A percentile compares a stretch with the other conserved stretches of the same genome.
phyloP scores from a whole-genome alignment of 2,113 vertebrate genomes.

The Tricholaema leucomelas region DNA sequence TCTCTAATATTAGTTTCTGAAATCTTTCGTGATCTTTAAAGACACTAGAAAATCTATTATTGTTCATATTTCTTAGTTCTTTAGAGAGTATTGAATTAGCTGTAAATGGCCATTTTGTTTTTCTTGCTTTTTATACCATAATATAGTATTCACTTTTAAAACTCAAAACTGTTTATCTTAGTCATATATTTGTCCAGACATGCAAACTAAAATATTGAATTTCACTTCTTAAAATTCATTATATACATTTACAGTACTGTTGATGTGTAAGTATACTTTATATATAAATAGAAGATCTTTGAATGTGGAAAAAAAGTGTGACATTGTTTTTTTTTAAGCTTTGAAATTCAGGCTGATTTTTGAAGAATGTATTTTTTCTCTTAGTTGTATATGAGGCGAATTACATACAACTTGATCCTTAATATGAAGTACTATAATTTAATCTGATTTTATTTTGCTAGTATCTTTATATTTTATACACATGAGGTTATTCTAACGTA shows the following conservation, averaged over 20 bases:
- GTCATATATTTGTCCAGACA: not conserved
- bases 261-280: not conserved
- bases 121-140: not conserved
- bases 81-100: not conserved
- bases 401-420: not conserved
- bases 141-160: not conserved
- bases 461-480: not conserved
- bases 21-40: not conserved
- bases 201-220: not conserved
- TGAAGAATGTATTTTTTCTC: not conserved
- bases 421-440: not conserved
- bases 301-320: not conserved
- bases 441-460: not conserved
- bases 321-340: not conserved
- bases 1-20: not conserved
- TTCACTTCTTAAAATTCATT: not conserved
- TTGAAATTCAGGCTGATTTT: not conserved
- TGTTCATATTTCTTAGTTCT: not conserved
- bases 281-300: not conserved
- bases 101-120: not conserved
- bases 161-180: not conserved
- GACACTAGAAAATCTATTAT: not conserved
- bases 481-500: not conserved
- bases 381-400: not conserved
- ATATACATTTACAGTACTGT: not conserved